Percentiles rank a stretch among this genome's conserved stretches.
phyloP scores from a whole-genome alignment of 2,888 invertebrate species.

The Caenorhabditis auriculariae region DNA sequence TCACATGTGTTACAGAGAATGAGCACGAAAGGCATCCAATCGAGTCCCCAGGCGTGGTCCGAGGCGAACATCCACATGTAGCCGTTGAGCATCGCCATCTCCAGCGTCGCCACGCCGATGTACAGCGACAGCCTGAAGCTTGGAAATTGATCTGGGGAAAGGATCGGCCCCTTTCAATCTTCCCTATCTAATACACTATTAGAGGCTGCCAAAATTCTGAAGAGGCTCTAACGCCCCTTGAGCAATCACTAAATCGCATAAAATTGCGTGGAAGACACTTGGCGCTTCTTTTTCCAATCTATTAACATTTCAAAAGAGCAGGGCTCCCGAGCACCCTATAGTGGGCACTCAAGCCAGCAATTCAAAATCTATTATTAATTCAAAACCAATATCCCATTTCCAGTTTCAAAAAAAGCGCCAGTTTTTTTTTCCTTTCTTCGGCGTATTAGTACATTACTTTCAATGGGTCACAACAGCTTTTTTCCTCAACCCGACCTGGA shows the following conservation, averaged over 20 bases:
- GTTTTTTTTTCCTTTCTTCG: too few relatives aligned
- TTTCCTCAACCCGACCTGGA: neutral
- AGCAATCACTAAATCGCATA: too few relatives aligned
- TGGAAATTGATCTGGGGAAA: neutral
- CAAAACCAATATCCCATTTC: too few relatives aligned
- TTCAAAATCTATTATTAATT: too few relatives aligned
- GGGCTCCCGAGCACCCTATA: too few relatives aligned
- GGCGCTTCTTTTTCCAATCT: too few relatives aligned
- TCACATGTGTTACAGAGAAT: constrained; percentile 23
- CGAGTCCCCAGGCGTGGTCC: constrained; percentile 39
- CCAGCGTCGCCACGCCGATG: constrained; percentile 43
- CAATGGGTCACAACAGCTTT: neutral
- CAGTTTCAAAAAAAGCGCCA: too few relatives aligned
- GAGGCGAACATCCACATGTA: constrained; percentile 43
- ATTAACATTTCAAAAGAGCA: too few relatives aligned
- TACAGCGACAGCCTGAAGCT: constrained; percentile 32
- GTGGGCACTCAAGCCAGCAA: too few relatives aligned
- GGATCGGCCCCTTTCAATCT: neutral
- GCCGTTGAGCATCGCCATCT: constrained; percentile 44
- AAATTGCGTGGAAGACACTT: too few relatives aligned
- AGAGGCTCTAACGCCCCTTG: neutral
- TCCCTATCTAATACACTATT: neutral
- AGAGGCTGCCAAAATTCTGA: neutral
- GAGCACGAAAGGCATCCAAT: constrained; percentile 23
- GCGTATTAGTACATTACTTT: too few relatives aligned